Conservation (phyloP, 2,888 invertebrate genomes). For the Scelioninae gen. 2 region DNA sequence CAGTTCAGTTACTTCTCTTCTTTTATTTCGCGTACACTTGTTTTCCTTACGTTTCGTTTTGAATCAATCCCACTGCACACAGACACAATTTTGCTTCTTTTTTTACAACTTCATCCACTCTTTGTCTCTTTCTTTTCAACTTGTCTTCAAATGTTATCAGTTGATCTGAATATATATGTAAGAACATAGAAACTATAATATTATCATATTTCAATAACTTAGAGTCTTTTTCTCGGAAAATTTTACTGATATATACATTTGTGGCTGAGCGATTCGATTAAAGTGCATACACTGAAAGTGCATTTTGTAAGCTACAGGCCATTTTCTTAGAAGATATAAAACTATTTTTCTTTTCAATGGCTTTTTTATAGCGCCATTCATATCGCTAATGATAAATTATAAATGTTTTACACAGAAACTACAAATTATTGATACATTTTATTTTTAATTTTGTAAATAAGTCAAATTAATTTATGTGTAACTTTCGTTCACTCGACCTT, state of each 20-base stretch:
- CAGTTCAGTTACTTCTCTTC: conserved; percentile 24
- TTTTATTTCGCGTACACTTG: conserved; percentile 4
- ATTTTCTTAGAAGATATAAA: neutral
- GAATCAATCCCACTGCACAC: conserved; percentile 5
- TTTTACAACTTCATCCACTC: neutral
- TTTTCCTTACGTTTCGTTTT: neutral
- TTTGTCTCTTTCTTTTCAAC: no score
- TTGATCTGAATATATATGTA: no score
- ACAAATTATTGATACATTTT: no score
- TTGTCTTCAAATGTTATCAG: no score
- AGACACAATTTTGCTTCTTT: neutral
- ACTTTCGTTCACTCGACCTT: no score
- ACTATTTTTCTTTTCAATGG: conserved; percentile 1
- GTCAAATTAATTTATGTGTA: no score
- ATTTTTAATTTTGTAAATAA: no score
- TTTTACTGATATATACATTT: neutral
- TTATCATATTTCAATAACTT: neutral
- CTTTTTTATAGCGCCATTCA: neutral
- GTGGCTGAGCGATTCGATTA: neutral
- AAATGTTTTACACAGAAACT: neutral
- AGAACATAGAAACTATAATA: no score
- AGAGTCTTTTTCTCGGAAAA: neutral
- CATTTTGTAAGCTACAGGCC: neutral
- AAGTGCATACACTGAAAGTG: conserved; percentile 3
- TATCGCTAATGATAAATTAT: neutral